Percentiles rank a stretch among this genome's conserved stretches.
phyloP scores from a whole-genome alignment of 2,113 vertebrate genomes.

The Neodontobutis hainanensis region DNA sequence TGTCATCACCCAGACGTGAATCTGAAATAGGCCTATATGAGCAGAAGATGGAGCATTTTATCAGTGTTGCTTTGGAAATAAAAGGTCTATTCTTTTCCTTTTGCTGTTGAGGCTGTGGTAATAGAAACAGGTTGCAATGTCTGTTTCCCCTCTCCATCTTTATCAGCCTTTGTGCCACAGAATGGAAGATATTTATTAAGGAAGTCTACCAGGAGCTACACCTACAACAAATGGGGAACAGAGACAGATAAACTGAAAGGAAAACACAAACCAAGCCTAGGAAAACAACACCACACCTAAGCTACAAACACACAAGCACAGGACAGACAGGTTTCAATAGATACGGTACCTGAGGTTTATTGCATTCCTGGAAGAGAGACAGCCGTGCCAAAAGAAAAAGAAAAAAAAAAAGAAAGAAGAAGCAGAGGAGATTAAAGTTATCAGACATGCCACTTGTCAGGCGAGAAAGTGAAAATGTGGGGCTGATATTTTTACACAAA shows the following conservation, averaged over 20 bases:
- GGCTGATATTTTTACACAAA: conserved; percentile 17
- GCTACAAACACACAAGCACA: conserved; percentile 54
- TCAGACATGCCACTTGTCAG: conserved; percentile 65
- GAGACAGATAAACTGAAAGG: conserved; percentile 35
- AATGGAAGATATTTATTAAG: conserved; percentile 49
- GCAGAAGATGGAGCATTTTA: background rate
- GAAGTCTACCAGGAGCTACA: conserved; percentile 37
- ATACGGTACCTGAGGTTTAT: conserved; percentile 97
- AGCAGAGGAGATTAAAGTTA: conserved; percentile 90
- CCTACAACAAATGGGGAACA: conserved; percentile 29
- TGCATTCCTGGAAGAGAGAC: conserved; percentile 94
- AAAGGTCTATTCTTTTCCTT: conserved; percentile 4
- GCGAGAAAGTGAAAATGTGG: conserved; percentile 24
- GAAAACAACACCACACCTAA: conserved; percentile 21
- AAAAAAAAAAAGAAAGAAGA: conserved; percentile 77
- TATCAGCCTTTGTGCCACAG: conserved; percentile 25
- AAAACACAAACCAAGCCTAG: conserved; percentile 33
- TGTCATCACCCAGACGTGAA: conserved; percentile 20
- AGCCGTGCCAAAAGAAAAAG: conserved; percentile 74
- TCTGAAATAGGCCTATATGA: conserved; percentile 3
- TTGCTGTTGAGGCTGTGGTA: conserved; percentile 11
- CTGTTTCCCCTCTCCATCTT: conserved; percentile 2
- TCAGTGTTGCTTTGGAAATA: conserved; percentile 1
- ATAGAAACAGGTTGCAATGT: conserved; percentile 11
- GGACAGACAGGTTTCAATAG: conserved; percentile 70